Percentiles rank a stretch among this genome's conserved stretches.
Conservation (phyloP, 1,140 invertebrate genomes). For the Calephelis virginiensis region DNA sequence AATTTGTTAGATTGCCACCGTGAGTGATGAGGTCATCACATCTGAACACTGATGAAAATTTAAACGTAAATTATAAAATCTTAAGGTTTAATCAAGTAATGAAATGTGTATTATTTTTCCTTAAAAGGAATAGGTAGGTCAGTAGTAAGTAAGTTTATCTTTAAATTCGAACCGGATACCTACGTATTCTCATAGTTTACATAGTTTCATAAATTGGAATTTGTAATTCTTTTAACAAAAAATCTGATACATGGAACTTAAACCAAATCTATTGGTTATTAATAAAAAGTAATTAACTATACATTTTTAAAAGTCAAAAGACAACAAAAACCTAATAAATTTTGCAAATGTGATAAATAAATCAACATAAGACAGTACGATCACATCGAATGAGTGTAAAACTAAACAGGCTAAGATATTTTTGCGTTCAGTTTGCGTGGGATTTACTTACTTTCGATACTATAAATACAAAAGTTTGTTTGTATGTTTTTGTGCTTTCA, state of each 20-base stretch:
- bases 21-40: too few species aligned
- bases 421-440: constrained; percentile 4
- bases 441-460: not conserved
- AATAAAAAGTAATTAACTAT: too few species aligned
- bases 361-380: constrained; percentile 9
- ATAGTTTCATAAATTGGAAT: too few species aligned
- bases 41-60: too few species aligned
- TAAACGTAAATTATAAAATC: too few species aligned
- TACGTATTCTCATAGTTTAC: too few species aligned
- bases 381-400: constrained; percentile 7
- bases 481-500: not conserved
- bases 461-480: not conserved
- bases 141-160: too few species aligned
- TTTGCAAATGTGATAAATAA: constrained; percentile 9
- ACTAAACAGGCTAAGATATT: constrained; percentile 9
- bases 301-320: constrained; percentile 1
- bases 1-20: too few species aligned
- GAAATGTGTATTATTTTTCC: too few species aligned
- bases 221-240: not conserved
- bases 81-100: too few species aligned
- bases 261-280: not conserved
- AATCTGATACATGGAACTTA: not conserved
- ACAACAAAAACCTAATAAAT: not conserved
- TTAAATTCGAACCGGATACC: too few species aligned
- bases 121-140: too few species aligned